These are phyloP conservation scores for Pseudomyrmex cubaensis DNA, from an alignment of 1,140 invertebrate species.

Conservation along the genomic window DNA sequence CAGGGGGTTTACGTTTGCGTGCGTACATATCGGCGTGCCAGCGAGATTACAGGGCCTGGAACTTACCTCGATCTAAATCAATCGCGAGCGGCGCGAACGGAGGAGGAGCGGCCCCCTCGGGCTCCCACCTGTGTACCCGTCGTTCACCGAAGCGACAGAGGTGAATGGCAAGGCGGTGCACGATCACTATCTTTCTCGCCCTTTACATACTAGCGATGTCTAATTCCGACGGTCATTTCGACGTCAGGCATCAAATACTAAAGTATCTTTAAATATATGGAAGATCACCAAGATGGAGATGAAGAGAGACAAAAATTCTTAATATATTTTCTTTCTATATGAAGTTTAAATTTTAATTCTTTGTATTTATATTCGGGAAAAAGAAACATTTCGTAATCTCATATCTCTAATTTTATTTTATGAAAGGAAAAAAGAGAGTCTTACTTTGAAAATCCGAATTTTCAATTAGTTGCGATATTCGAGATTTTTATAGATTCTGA, in stretches of 20 bases:
- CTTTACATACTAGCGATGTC: neutral
- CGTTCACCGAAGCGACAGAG: neutral
- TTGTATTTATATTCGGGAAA: too few species aligned
- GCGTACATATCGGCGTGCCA: constrained; percentile 54
- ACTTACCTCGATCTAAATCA: constrained; percentile 70
- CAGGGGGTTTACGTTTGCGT: constrained; percentile 51
- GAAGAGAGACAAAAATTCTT: neutral
- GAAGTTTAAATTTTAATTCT: too few species aligned
- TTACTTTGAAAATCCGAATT: neutral
- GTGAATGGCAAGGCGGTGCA: constrained; percentile 17
- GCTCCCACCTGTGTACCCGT: constrained; percentile 20
- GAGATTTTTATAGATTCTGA: neutral
- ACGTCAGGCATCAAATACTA: neutral
- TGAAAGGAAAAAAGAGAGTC: neutral
- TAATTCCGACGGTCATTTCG: neutral
- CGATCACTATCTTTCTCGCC: neutral
- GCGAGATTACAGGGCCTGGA: constrained; percentile 68
- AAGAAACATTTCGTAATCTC: too few species aligned
- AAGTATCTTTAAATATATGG: too few species aligned
- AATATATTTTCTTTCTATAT: too few species aligned
- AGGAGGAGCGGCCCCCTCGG: constrained; percentile 2
- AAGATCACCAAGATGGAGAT: too few species aligned
- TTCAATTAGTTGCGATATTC: neutral
- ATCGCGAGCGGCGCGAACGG: constrained; percentile 51
- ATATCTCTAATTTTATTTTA: neutral